phyloP scores from a whole-genome alignment of 2,113 vertebrate species.

The Theristicus caerulescens region DNA sequence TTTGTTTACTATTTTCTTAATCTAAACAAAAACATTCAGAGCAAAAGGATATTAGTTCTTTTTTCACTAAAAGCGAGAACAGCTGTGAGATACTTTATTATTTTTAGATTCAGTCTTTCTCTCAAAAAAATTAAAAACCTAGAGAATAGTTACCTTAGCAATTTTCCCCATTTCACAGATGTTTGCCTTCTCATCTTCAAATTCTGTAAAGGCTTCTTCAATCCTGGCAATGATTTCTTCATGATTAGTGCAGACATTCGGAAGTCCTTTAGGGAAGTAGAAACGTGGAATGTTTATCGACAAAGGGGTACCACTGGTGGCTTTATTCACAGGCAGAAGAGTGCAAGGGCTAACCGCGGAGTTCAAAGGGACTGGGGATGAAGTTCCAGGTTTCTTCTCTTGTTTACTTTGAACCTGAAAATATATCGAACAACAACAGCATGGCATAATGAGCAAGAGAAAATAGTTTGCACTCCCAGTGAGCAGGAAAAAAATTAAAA shows the following conservation, averaged over 20 bases:
- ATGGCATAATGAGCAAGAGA: fast-evolving
- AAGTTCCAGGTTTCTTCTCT: constrained; percentile 91
- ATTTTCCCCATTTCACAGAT: constrained; percentile 96
- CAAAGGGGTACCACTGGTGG: constrained; percentile 76
- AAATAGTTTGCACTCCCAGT: not conserved
- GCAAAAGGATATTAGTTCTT: not conserved
- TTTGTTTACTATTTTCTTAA: not conserved
- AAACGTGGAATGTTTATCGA: constrained; percentile 98
- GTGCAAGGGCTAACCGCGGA: constrained; percentile 71
- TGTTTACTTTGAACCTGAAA: constrained; percentile 90
- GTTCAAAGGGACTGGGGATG: constrained; percentile 73
- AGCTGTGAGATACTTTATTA: not conserved
- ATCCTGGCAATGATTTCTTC: constrained; percentile 85
- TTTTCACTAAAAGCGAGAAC: not conserved
- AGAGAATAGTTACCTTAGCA: constrained; percentile 83
- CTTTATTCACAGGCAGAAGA: constrained; percentile 81
- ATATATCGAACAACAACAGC: not conserved
- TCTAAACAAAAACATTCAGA: not conserved
- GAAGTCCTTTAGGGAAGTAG: constrained; percentile 96
- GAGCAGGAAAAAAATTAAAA: not conserved
- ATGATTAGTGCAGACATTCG: constrained; percentile 80
- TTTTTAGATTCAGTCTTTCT: not conserved
- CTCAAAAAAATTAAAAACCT: not conserved
- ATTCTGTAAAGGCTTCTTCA: constrained; percentile 85
- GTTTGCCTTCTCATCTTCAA: constrained; percentile 92